These are phyloP conservation scores for Holothuria glaberrima DNA, from an alignment of 35 echinoderm and acorn worm species.

Conservation along the genomic window DNA sequence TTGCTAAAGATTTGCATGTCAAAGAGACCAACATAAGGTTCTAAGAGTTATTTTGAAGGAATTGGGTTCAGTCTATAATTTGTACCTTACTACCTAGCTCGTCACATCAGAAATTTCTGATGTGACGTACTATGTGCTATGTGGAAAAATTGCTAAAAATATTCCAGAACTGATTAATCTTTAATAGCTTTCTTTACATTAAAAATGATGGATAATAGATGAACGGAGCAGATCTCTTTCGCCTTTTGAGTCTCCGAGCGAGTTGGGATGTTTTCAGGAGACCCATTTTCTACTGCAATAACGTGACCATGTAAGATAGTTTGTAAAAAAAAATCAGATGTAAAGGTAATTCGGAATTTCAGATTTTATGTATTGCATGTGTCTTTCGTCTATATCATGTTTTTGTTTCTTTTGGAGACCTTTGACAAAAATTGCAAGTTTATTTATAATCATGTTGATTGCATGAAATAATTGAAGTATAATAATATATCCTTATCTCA, in stretches of 20 bases:
- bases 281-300: conserved; percentile 28
- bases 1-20: no score
- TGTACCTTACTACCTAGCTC: no score
- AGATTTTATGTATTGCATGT: conserved; percentile 1
- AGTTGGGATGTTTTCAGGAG: not conserved
- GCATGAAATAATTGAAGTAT: not conserved
- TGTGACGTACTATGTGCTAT: no score
- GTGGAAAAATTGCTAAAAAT: no score
- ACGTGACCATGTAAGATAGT: conserved; percentile 11
- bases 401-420: not conserved
- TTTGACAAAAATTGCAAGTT: not conserved
- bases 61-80: no score
- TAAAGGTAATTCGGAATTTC: not conserved
- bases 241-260: not conserved
- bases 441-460: not conserved
- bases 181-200: not conserved
- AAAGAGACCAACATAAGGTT: no score
- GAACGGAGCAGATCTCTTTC: not conserved
- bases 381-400: conserved; percentile 23
- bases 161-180: no score
- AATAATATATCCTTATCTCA: not conserved
- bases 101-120: no score
- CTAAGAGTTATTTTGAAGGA: no score
- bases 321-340: not conserved
- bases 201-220: not conserved